Evolutionary conservation across 2,113 vertebrate species (phyloP).

Genomic region (Crotalus horridus): DNA sequence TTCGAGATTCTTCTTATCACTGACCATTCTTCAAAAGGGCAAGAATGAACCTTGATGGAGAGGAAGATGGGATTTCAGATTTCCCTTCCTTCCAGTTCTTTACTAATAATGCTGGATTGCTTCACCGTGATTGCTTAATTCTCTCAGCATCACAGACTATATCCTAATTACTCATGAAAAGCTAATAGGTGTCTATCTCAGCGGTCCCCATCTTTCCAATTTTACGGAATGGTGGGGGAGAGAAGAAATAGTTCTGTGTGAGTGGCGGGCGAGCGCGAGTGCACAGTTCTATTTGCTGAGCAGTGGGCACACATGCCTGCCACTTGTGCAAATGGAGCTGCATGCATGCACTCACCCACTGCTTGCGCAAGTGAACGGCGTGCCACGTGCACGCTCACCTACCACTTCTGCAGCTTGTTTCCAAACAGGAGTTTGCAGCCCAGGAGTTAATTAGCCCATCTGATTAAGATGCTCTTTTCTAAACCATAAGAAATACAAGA

Average conservation of each 20-base stretch:
- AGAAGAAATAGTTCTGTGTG: not conserved
- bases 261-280: fast-evolving
- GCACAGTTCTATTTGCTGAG: not conserved
- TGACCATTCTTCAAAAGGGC: not conserved
- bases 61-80: not conserved
- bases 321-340: not conserved
- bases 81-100: not conserved
- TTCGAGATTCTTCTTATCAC: not conserved
- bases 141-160: not conserved
- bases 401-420: not conserved
- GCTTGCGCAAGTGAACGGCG: not conserved
- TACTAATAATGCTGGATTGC: not conserved
- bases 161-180: not conserved
- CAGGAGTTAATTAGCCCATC: not conserved
- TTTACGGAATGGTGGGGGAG: not conserved
- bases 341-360: not conserved
- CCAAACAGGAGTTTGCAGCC: not conserved
- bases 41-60: not conserved
- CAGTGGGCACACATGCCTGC: not conserved
- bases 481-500: not conserved
- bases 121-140: not conserved
- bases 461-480: not conserved
- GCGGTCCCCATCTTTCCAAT: not conserved
- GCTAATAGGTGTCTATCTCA: not conserved
- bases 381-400: not conserved